Conservation (phyloP, 2,113 vertebrate genomes). For the Labeo rohita region DNA sequence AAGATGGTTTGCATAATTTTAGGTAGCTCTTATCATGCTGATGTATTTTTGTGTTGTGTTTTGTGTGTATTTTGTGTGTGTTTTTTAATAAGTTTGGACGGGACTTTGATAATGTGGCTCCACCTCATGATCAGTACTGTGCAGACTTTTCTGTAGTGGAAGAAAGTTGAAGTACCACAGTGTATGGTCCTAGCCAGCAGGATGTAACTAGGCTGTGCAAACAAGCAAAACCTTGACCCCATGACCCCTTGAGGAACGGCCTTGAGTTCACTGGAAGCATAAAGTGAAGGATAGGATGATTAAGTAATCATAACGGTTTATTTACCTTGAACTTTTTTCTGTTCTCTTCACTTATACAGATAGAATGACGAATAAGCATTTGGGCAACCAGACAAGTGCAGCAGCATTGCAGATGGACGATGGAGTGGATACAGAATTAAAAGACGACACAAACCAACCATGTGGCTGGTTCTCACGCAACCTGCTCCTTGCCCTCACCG, state of each 20-base stretch:
- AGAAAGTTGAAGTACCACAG: not conserved
- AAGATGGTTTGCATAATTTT: not conserved
- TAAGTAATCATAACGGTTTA: not conserved
- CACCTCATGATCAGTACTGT: no score
- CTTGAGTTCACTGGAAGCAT: not conserved
- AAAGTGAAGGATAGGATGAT: not conserved
- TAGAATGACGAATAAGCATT: slow-evolving; percentile 77
- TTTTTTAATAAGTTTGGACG: no score
- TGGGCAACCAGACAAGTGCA: slow-evolving; percentile 69
- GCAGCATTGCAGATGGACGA: slow-evolving; percentile 65
- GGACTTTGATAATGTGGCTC: no score
- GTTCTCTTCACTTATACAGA: slow-evolving; percentile 52
- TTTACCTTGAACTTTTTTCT: not conserved
- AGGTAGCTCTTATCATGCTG: not conserved
- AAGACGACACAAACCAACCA: slow-evolving; percentile 66
- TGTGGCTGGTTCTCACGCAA: slow-evolving; percentile 76
- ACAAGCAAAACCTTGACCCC: not conserved
- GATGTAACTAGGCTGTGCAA: not conserved
- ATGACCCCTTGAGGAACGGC: not conserved
- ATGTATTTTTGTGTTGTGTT: no score
- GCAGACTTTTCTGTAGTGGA: not conserved
- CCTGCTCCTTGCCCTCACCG: slow-evolving; percentile 78
- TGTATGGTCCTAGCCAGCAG: not conserved
- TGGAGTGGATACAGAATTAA: slow-evolving; percentile 61
- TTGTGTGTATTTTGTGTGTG: no score